Base-by-base conservation (phyloP, 1,140 invertebrate species). In the Oreohelix idahoensis region DNA sequence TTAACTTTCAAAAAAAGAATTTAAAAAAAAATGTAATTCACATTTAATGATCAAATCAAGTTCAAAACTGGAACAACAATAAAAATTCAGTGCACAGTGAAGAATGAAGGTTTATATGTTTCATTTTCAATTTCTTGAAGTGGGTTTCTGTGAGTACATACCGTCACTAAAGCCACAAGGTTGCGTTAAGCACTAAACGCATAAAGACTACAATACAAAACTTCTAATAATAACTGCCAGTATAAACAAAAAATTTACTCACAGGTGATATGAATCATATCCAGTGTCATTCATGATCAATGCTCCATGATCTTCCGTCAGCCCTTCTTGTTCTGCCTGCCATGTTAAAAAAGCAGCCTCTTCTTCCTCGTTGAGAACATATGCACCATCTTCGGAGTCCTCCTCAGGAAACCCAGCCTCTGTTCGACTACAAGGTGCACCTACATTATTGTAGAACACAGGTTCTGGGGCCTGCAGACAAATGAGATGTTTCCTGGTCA, bases 331-430 rank as follows among this genome's bases (percentile, higher is more conserved):
- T n/a, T 79, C 77, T 45, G 42, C 29, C 32, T 79, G 77, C 77
- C 77, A 79, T 5, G 17, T 17, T 29, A 79, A 35, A 35, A 38
- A 79, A n/a, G 77, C 77, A 4, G 51, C 77, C 36, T 79, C 77
- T 29, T 79, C 77, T 35, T 79, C 77, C 17, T 79, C 77, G 32
- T 79, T 79, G 2, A 79, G 77, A 29, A 79, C 77, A 69, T 79
- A 79, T 4, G 77, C 77, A 63, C 26, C 77, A n/a, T 63, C 77
- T n/a, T 79, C 77, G n/a, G 42, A 13, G 17, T 51, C 45, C 15
- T 74, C 71, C 15, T 45, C 42, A 23, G 53, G 2, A 20, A 58
- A 58, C 53, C 36, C 73, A 42, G 39, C 39, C 11, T 75, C 73
- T 45, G 36, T 45, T 26, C 73, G 36, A 45, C 38, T 75, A n/a